Evolutionary conservation across 2,888 invertebrate species (phyloP).

Genomic region (Eupithecia exiguata): DNA sequence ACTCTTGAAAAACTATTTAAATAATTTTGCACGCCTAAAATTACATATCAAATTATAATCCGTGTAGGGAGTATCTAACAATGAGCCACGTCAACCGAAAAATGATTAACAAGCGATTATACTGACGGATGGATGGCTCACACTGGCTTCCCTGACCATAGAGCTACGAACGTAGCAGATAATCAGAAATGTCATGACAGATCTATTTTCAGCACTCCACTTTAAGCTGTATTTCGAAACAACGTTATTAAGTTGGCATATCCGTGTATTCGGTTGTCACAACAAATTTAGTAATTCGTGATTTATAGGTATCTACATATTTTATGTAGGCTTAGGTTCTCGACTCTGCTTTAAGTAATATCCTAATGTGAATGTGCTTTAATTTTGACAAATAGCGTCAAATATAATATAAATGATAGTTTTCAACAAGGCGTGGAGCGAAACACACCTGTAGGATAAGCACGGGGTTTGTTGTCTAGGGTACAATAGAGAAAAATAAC

Average conservation of each 20-base stretch:
- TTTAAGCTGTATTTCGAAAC: neutral
- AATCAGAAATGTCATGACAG: slow-evolving; percentile 4
- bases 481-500: too few species aligned
- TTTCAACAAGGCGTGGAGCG: too few species aligned
- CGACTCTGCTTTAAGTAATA: too few species aligned
- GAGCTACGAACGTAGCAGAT: slow-evolving; percentile 48
- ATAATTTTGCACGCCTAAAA: slow-evolving; percentile 70
- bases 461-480: too few species aligned
- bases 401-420: too few species aligned
- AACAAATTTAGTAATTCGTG: neutral
- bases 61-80: slow-evolving; percentile 68
- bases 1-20: slow-evolving; percentile 51
- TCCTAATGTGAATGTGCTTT: too few species aligned
- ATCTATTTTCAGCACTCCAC: neutral
- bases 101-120: slow-evolving; percentile 83
- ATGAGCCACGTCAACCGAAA: slow-evolving; percentile 81
- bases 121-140: slow-evolving; percentile 79
- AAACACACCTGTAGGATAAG: too few species aligned
- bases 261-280: neutral
- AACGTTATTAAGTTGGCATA: neutral
- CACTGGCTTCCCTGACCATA: slow-evolving; percentile 75
- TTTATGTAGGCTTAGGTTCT: too few species aligned
- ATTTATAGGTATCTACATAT: neutral
- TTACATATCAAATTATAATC: slow-evolving; percentile 74
- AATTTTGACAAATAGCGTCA: too few species aligned